A percentile compares a stretch with the other conserved stretches of the same genome.
Conservation (phyloP, 2,888 invertebrate species). For the Perizoma flavofasciatum region DNA sequence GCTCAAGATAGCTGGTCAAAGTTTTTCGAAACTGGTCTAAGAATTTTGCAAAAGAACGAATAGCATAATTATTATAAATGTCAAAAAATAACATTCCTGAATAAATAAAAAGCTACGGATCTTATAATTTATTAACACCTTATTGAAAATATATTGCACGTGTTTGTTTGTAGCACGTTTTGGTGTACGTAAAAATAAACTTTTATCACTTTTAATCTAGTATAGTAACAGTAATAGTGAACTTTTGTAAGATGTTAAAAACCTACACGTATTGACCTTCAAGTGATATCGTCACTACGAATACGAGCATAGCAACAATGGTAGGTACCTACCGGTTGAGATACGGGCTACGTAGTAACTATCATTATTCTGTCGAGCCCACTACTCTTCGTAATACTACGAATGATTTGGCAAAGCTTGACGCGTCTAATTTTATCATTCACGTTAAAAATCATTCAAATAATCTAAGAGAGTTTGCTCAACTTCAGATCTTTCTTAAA, state of each 20-base stretch:
- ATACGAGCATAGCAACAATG: conserved; percentile 36
- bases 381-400: conserved; percentile 26
- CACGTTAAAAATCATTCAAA: conserved; percentile 21
- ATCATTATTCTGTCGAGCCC: conserved; percentile 11
- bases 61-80: too few relatives aligned
- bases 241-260: conserved; percentile 13
- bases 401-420: conserved; percentile 35
- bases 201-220: conserved; percentile 1
- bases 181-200: conserved; percentile 4
- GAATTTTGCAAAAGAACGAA: too few relatives aligned
- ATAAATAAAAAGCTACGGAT: too few relatives aligned
- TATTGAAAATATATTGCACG: neutral
- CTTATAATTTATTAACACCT: too few relatives aligned
- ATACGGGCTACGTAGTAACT: conserved; percentile 26
- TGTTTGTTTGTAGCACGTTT: conserved; percentile 12
- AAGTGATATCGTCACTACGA: conserved; percentile 25
- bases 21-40: too few relatives aligned
- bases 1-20: neutral
- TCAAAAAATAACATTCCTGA: too few relatives aligned
- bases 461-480: conserved; percentile 5
- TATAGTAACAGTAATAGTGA: conserved; percentile 12
- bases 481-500: too few relatives aligned
- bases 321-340: conserved; percentile 27
- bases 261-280: conserved; percentile 34
- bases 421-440: conserved; percentile 31